phyloP scores from a whole-genome alignment of 2,113 vertebrate genomes.

The Jacana jacana region DNA sequence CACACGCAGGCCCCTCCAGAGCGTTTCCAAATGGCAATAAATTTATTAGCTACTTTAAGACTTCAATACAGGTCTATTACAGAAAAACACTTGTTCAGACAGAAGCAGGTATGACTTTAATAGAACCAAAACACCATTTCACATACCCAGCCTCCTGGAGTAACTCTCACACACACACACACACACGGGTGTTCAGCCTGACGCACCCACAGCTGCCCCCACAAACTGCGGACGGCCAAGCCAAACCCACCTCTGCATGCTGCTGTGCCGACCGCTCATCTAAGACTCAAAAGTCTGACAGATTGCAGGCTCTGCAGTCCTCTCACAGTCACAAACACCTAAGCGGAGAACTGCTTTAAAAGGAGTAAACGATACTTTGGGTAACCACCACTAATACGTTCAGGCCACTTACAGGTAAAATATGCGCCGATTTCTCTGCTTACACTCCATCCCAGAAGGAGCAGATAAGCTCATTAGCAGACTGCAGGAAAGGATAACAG shows the following conservation, averaged over 20 bases:
- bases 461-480: constrained; percentile 46
- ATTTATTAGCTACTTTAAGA: background rate
- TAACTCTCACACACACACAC: rapidly evolving
- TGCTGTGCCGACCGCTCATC: background rate
- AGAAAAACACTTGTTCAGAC: background rate
- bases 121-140: background rate
- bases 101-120: background rate
- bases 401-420: constrained; percentile 19
- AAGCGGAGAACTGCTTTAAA: background rate
- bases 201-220: background rate
- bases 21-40: rapidly evolving
- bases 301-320: background rate
- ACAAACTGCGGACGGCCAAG: background rate
- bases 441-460: background rate
- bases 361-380: background rate
- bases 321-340: background rate
- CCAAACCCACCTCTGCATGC: background rate
- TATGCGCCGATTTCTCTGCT: background rate
- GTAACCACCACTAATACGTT: background rate
- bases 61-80: background rate
- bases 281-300: background rate
- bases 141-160: background rate
- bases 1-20: rapidly evolving
- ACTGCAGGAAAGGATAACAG: constrained; percentile 8
- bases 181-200: background rate